Conservation (phyloP, 2,797 vertebrate genomes). For the Sitta carolinensis region DNA sequence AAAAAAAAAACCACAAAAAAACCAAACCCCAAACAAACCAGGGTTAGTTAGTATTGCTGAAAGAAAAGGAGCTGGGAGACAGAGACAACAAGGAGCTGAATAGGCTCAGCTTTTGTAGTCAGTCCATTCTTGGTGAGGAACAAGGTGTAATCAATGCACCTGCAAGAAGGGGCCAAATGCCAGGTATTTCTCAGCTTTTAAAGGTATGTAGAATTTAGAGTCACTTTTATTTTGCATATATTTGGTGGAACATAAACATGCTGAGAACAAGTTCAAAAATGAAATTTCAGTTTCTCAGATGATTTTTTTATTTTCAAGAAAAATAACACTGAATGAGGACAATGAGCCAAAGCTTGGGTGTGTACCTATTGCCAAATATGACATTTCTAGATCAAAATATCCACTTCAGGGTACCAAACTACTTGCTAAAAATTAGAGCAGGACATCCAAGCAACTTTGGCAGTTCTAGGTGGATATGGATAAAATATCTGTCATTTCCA, state of each 20-base stretch:
- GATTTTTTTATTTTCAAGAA: background rate
- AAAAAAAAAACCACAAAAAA: background rate
- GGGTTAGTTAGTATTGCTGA: background rate
- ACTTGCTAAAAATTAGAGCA: background rate
- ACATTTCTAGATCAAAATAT: background rate
- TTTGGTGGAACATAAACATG: background rate
- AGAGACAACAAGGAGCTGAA: background rate
- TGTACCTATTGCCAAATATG: background rate
- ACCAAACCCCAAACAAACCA: background rate
- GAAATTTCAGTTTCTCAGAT: background rate
- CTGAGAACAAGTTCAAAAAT: background rate
- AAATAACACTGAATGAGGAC: background rate
- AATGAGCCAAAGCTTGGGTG: background rate
- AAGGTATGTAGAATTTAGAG: background rate
- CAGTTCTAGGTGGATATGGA: background rate
- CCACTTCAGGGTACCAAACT: background rate
- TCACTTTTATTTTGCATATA: background rate
- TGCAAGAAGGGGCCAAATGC: background rate
- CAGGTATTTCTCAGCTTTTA: background rate
- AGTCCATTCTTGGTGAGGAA: background rate
- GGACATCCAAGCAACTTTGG: background rate
- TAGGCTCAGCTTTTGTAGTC: background rate
- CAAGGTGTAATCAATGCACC: rapidly evolving
- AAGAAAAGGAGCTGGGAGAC: background rate
- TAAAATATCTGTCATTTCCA: background rate